A percentile compares a stretch with the other conserved stretches of the same genome.
Evolutionary conservation across 2,888 invertebrate species (phyloP).

Genomic region (Synanthedon andrenaeformis): DNA sequence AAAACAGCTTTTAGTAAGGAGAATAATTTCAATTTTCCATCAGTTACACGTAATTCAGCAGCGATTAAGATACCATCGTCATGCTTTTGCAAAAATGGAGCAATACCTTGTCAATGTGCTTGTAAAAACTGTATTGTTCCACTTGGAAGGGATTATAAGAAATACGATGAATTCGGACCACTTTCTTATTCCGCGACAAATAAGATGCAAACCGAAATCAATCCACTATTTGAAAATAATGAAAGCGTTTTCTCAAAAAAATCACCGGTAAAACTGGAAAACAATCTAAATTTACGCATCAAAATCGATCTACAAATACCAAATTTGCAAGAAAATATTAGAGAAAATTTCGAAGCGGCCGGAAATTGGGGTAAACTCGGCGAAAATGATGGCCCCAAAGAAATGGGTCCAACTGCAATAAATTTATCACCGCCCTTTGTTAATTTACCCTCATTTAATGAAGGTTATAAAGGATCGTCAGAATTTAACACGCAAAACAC

Average conservation of each 20-base stretch:
- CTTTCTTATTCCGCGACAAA: no score
- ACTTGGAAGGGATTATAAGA: conserved; percentile 8
- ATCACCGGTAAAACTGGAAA: conserved; percentile 17
- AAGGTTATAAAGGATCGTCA: conserved; percentile 26
- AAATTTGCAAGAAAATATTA: conserved; percentile 23
- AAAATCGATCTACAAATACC: conserved; percentile 54
- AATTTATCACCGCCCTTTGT: conserved; percentile 39
- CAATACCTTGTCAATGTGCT: conserved; percentile 37
- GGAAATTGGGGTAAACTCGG: no score
- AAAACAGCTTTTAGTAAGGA: conserved; percentile 7
- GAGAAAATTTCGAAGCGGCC: conserved; percentile 12
- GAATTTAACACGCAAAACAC: conserved; percentile 19
- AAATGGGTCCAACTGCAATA: conserved; percentile 10
- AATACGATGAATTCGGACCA: neutral
- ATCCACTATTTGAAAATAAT: neutral
- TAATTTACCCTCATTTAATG: conserved; percentile 40
- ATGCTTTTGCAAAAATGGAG: conserved; percentile 39
- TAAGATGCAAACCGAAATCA: no score
- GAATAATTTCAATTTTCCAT: conserved; percentile 17
- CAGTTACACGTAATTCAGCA: conserved; percentile 13
- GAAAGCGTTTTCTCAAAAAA: conserved; percentile 6
- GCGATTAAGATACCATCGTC: conserved; percentile 23
- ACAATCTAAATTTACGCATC: conserved; percentile 41
- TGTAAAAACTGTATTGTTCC: conserved; percentile 41
- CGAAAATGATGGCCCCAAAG: conserved; percentile 11